Evolutionary conservation across 2,797 vertebrate species (phyloP).

Genomic region (Eupleurogrammus muticus): DNA sequence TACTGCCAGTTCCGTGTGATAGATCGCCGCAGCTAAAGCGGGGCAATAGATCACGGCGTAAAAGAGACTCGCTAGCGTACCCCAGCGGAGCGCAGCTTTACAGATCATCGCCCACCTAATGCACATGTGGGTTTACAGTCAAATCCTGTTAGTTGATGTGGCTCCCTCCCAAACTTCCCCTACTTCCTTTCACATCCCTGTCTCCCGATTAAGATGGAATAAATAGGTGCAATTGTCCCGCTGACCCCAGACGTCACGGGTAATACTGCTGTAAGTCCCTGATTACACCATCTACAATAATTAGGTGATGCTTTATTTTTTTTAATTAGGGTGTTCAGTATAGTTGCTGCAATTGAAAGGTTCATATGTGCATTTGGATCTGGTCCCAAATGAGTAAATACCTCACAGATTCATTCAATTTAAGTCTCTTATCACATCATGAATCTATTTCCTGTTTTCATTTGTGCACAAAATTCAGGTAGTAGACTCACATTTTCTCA

Average conservation of each 20-base stretch:
- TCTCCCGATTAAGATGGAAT: conserved; percentile 80
- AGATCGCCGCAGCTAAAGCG: conserved; percentile 83
- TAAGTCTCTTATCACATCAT: background rate
- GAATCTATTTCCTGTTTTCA: background rate
- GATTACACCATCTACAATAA: background rate
- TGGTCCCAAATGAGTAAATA: background rate
- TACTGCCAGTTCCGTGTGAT: conserved; percentile 89
- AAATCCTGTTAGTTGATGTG: conserved; percentile 76
- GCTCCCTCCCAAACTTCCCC: conserved; percentile 12
- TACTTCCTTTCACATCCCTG: conserved; percentile 26
- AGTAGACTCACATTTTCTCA: no score
- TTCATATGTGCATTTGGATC: background rate
- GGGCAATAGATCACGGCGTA: conserved; percentile 87
- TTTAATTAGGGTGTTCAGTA: no score
- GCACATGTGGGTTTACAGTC: conserved; percentile 84
- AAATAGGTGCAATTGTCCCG: conserved; percentile 72
- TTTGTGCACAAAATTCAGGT: background rate
- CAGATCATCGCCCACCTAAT: conserved; percentile 87
- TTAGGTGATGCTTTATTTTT: background rate
- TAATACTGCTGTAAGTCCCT: background rate
- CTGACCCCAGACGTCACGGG: conserved; percentile 52
- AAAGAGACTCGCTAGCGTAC: conserved; percentile 84
- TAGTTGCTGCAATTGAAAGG: background rate
- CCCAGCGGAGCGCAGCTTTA: conserved; percentile 81
- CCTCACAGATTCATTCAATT: background rate